Base-by-base conservation (phyloP, 2,113 vertebrate species). In the Psittacula cyanocephala region DNA sequence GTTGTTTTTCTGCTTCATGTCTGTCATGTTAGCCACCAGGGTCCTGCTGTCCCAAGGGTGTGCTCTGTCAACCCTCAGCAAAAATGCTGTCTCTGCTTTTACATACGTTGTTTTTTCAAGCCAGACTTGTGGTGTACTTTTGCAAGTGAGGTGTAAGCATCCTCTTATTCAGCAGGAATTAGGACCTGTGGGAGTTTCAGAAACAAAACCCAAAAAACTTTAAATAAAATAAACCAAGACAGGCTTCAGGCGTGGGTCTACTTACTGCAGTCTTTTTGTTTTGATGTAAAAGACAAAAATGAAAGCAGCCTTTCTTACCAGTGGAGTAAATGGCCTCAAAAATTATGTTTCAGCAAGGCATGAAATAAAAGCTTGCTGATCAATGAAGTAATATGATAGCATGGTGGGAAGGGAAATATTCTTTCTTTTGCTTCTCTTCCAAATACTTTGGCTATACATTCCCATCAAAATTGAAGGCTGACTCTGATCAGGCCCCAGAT, bases 1-100 rank as follows among this genome's bases (percentile, higher is more conserved):
- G 82, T 95, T 85, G 94, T 96, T 94, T 76, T 91, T 81, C 93
- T 80, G 63, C 87, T 89, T 78, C 2, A 37, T 25, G 70, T 85
- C 93, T 84, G 79, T 24, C 50, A 18, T 7, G 9, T 37, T 28
- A 50, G 63, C 49, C 85, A 84, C 75, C 79, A 81, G 86, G 82
- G 91, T 70, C 59, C 86, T 76, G 19, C 69, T 81, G 29, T 90
- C 95, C 88, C 90, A 77, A 82, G 82, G 77, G 81, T 69, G 81
- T 60, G 22, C 37, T 57, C 52, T 82, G 80, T 27, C 88, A 91
- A 64, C 55, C 67, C 39, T 50, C 68, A 69, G 67, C 63, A 70
- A 72, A 97, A 92, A 55, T 15, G n/a, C 47, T 46, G 27, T 79
- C 78, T 70, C 50, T 80, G 68, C 83, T 97, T 75, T 67, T 74